phyloP scores from a whole-genome alignment of 2,113 vertebrate genomes.

The Octodon degus region DNA sequence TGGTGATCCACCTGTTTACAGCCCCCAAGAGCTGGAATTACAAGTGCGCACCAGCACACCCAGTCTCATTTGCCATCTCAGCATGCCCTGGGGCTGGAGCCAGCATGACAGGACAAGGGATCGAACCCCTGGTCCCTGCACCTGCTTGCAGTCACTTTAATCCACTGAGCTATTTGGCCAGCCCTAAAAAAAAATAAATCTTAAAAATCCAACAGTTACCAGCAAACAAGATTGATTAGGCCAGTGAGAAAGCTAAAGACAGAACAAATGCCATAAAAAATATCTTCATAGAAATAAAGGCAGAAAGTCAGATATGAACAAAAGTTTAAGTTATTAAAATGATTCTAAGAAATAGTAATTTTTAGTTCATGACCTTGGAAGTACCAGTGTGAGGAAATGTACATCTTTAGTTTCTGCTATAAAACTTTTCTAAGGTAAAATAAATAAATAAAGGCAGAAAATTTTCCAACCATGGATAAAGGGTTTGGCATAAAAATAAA shows the following conservation, averaged over 20 bases:
- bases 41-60: too few relatives aligned
- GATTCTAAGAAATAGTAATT: not conserved
- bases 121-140: too few relatives aligned
- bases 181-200: not conserved
- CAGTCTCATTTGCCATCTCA: too few relatives aligned
- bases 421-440: not conserved
- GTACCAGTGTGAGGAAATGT: not conserved
- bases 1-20: too few relatives aligned
- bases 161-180: too few relatives aligned
- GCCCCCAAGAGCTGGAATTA: too few relatives aligned
- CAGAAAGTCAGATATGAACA: not conserved
- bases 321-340: not conserved
- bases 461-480: not conserved
- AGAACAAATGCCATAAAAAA: not conserved
- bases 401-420: conserved; percentile 27
- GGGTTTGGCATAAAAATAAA: too few relatives aligned
- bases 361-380: conserved; percentile 52
- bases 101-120: too few relatives aligned
- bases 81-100: too few relatives aligned
- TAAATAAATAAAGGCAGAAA: not conserved
- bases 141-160: too few relatives aligned
- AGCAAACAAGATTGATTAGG: not conserved
- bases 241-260: not conserved
- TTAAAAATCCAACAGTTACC: not conserved
- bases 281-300: not conserved